Evolutionary conservation across 2,113 vertebrate genomes (phyloP), one percentile per base, ranked within the genome.

Genomic region (Phycodurus eques): DNA sequence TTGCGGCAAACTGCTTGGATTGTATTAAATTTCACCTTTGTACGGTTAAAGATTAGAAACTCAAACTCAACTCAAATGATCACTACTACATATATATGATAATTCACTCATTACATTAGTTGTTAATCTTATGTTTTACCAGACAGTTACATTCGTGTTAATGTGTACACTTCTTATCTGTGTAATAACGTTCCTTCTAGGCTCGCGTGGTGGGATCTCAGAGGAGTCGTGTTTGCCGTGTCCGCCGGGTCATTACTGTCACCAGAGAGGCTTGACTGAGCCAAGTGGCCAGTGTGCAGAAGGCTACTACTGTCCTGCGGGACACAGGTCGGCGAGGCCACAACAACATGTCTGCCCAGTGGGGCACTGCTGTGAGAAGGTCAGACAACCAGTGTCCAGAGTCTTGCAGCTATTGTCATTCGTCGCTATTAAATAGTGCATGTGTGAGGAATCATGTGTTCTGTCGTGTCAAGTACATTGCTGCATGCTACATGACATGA

Each of bases 331-430:
- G 49, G 84, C 85, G 47, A 86, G 75, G 73, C 92, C 93, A 47
- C 69, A 79, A 57, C 82, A 82, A 47, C 73, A 92, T 79, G 57
- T 86, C 63, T 96, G 94, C 65, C 87, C 91, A 68, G 84, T 88
- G 60, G 95, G 95, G 76, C 92, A 89, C 78, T 91, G 90, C 72
- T 96, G 95, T 82, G 80, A 86, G 78, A 86, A 89, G 89, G 93
- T 93, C 77, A 91, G 84, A 22, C 51, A 35, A 74, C 15, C 47
- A 60, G 22, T 53, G 33, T 76, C 59, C 11, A 2, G 66, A 69
- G 42, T 56, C 71, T 77, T 69, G n/a, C 57, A 83, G 81, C 68
- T 77, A 63, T 17, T 77, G 73, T 80, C 76, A 76, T 60, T 85
- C 72, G 79, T 74, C n/a, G 33, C 47, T 53, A 20, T 46, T 73